Percentiles rank a stretch among this genome's conserved stretches.
phyloP scores from a whole-genome alignment of 2,888 invertebrate genomes.

The Lucinisca nassula region DNA sequence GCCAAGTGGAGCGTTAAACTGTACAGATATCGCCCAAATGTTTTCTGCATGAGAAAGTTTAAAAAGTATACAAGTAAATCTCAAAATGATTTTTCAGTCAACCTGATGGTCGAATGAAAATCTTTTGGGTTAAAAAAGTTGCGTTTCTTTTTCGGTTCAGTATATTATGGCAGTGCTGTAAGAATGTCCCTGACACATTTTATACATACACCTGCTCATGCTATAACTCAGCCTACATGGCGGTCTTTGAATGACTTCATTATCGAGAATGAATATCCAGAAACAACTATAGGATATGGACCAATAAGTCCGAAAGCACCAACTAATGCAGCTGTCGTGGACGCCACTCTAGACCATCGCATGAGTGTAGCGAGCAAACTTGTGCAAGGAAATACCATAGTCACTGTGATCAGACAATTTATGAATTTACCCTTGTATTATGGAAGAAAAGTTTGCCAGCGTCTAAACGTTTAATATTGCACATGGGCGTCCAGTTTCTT shows the following conservation, averaged over 20 bases:
- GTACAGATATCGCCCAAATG: no score
- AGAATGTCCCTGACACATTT: not conserved
- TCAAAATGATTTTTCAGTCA: no score
- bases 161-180: not conserved
- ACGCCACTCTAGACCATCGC: not conserved
- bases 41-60: no score
- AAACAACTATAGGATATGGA: not conserved
- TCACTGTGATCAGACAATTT: conserved; percentile 4
- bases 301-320: not conserved
- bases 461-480: not conserved
- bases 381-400: no score
- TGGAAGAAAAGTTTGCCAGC: not conserved
- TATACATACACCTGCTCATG: not conserved
- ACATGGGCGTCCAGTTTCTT: not conserved
- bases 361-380: not conserved
- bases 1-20: no score
- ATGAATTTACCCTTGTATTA: not conserved
- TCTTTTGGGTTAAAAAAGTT: no score
- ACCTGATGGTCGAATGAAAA: no score
- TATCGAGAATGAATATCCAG: not conserved
- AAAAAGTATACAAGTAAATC: no score
- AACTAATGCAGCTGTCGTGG: not conserved
- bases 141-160: no score
- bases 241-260: no score
- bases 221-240: not conserved